Evolutionary conservation across 30 jellyfish, hydroid and myxozoan species (phyloP).

Genomic region (Cassiopea xamachana): DNA sequence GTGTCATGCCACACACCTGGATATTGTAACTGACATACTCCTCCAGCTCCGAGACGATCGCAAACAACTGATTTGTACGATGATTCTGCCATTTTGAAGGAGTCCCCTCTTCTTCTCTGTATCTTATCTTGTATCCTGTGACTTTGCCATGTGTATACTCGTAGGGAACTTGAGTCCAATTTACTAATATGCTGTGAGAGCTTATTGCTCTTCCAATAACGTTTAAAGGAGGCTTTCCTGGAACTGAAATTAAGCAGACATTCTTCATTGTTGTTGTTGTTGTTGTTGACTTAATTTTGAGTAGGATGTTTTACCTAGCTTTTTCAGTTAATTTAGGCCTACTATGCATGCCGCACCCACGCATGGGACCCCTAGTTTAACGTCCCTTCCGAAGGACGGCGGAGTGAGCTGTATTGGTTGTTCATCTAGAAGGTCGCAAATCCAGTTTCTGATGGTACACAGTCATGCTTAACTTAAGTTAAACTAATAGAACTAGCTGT

Average conservation of each 20-base stretch:
- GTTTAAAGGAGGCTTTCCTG: slow-evolving; percentile 25
- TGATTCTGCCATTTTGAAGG: neutral
- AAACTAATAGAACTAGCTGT: too few species aligned
- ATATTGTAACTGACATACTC: slow-evolving; percentile 24
- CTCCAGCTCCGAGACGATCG: slow-evolving; percentile 1
- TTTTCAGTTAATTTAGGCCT: too few species aligned
- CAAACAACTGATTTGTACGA: neutral
- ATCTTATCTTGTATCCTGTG: slow-evolving; percentile 1
- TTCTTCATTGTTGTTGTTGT: too few species aligned
- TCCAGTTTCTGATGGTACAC: too few species aligned
- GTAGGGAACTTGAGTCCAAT: slow-evolving; percentile 39
- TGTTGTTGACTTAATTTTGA: too few species aligned
- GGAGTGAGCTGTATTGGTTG: too few species aligned
- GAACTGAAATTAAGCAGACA: neutral
- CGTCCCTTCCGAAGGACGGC: too few species aligned
- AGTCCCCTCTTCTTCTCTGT: slow-evolving; percentile 31
- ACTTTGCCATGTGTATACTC: slow-evolving; percentile 19
- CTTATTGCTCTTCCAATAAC: slow-evolving; percentile 18
- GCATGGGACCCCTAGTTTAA: too few species aligned
- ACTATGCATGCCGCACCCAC: too few species aligned
- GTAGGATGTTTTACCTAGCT: too few species aligned
- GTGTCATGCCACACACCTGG: slow-evolving; percentile 29
- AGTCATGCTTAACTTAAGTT: too few species aligned
- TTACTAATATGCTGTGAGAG: slow-evolving; percentile 4
- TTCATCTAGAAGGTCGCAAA: too few species aligned